Percentiles rank a stretch among this genome's conserved stretches.
Evolutionary conservation across 2,113 vertebrate genomes (phyloP).

Genomic region (Motacilla alba): DNA sequence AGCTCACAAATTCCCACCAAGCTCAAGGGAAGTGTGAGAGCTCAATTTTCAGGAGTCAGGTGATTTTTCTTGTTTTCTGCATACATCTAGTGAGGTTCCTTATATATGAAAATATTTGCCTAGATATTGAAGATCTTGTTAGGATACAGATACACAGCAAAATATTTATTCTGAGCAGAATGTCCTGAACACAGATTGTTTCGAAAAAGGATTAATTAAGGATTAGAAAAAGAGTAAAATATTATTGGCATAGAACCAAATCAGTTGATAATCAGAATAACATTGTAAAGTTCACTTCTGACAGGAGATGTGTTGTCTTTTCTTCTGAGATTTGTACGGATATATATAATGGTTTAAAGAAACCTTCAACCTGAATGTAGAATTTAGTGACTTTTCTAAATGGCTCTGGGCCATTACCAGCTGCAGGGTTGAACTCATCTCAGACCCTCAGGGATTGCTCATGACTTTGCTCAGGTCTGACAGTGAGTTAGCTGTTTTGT

Average conservation of each 20-base stretch:
- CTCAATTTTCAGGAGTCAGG: neutral
- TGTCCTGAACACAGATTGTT: neutral
- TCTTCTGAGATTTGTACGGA: neutral
- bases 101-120: neutral
- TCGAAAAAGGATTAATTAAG: slow-evolving; percentile 21
- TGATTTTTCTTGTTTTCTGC: neutral
- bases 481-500: neutral
- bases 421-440: neutral
- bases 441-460: neutral
- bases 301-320: neutral
- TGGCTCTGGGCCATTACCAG: neutral
- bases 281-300: neutral
- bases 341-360: slow-evolving; percentile 2
- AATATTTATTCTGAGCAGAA: neutral
- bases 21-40: neutral
- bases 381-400: neutral
- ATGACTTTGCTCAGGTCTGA: neutral
- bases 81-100: neutral
- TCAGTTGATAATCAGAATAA: neutral
- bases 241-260: neutral
- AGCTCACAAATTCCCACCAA: neutral
- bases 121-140: neutral
- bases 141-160: neutral
- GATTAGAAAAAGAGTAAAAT: slow-evolving; percentile 1
- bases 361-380: neutral